A percentile compares a stretch with the other conserved stretches of the same genome.
phyloP scores from a whole-genome alignment of 2,888 invertebrate species.

The Andrena praecox region DNA sequence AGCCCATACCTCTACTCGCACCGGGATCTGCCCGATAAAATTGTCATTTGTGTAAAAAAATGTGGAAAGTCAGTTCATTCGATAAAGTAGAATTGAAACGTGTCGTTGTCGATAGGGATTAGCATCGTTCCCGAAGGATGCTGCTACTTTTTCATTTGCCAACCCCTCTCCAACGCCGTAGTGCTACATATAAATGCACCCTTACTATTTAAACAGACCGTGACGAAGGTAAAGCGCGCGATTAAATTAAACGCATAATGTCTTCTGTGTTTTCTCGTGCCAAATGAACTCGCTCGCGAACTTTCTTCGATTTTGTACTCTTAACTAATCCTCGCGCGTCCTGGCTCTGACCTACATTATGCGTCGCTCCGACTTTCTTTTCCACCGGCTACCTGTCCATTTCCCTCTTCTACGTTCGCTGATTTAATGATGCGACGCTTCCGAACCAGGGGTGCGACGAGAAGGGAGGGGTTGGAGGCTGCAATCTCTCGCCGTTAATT shows the following conservation, averaged over 20 bases:
- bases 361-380: background rate
- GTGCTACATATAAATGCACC: slow-evolving; percentile 11
- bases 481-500: background rate
- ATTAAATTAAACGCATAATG: slow-evolving; percentile 30
- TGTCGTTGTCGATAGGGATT: background rate
- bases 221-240: background rate
- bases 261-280: background rate
- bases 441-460: background rate
- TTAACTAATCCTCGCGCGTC: background rate
- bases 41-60: background rate
- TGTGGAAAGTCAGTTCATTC: background rate
- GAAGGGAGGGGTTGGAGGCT: background rate
- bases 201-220: slow-evolving; percentile 16
- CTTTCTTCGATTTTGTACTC: slow-evolving; percentile 4
- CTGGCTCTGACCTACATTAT: background rate
- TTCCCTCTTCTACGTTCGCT: background rate
- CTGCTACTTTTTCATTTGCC: background rate
- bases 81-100: slow-evolving; percentile 12
- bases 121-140: background rate
- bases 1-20: background rate
- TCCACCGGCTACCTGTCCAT: background rate
- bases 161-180: background rate
- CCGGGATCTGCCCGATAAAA: background rate
- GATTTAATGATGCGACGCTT: slow-evolving; percentile 6
- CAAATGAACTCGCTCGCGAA: background rate